Base-by-base conservation (phyloP, 2,113 vertebrate species). In the Pungitius pungitius region DNA sequence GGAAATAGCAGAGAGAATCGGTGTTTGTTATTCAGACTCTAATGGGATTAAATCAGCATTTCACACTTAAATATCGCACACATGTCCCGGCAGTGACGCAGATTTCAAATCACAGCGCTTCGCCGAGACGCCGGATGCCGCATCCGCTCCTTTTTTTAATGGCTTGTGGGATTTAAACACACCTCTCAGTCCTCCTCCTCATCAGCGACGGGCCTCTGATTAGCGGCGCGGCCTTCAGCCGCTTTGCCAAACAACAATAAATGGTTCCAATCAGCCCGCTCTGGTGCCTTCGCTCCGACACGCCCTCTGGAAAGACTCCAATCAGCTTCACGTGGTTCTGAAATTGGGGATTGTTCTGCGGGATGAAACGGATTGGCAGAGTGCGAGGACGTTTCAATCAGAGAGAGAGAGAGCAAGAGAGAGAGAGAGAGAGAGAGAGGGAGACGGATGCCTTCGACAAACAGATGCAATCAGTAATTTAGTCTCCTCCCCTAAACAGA, bases 211-310 rank as follows among this genome's bases (percentile, higher is more conserved):
- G 65, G 72, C 45, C 49, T 59, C 51, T 86, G 81, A 90, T 88
- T 85, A 83, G 76, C 73, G 68, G 75, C 71, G 10, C 49, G 85
- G 73, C 69, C 55, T 68, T 75, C 71, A 47, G 66, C 76, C 83
- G 6, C 43, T 33, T 43, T 2, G 39, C 75, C 64, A 73, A 84
- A 87, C 81, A 81, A 85, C 68, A 77, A 69, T 73, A 43, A 57
- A 81, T 80, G 60, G 80, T 72, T 77, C 68, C 80, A 86, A 88
- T 88, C 86, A 88, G 67, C 22, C 7, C 40, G 9, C 47, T 55
- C 18, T 8, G 12, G 47, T 2, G 67, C 64, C 14, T 42, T 20
- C 35, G 9, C 61, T 8, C 71, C 0, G 57, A 81, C 82, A 84
- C 85, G 37, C 83, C 88, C 73, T 60, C 63, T 47, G 67, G 62